Conservation (phyloP, 2,797 vertebrate species). For the Hoplostethus atlanticus region DNA sequence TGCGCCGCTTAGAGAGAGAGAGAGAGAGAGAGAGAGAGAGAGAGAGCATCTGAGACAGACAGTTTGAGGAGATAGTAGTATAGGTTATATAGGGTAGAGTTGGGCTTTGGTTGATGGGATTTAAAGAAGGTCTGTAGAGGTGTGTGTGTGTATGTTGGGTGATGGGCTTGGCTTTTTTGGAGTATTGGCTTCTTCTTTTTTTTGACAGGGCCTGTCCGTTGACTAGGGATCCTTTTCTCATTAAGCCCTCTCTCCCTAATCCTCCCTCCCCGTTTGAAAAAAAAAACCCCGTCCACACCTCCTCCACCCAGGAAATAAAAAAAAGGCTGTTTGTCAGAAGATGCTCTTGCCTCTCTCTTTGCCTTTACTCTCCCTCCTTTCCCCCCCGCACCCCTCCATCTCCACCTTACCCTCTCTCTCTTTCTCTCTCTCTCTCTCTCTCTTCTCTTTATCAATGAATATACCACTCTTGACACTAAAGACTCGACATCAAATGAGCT, state of each 20-base stretch:
- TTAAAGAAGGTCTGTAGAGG: conserved; percentile 43
- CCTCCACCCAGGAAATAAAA: conserved; percentile 62
- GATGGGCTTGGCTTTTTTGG: conserved; percentile 34
- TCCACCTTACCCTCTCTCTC: conserved; percentile 29
- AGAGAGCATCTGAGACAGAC: conserved; percentile 43
- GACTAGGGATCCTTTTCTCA: conserved; percentile 76
- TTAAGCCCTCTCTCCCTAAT: conserved; percentile 80
- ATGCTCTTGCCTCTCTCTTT: conserved; percentile 60
- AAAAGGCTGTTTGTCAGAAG: conserved; percentile 75
- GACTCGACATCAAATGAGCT: conserved; percentile 97
- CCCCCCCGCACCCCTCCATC: conserved; percentile 24
- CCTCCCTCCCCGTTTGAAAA: conserved; percentile 78
- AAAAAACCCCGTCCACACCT: conserved; percentile 69
- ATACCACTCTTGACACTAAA: conserved; percentile 91
- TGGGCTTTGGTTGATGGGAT: conserved; percentile 57
- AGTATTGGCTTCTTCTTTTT: conserved; percentile 57
- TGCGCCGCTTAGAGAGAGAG: conserved; percentile 31
- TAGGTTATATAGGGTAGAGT: conserved; percentile 41
- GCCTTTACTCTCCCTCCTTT: conserved; percentile 35
- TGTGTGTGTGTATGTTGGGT: conserved; percentile 17
- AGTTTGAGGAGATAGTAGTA: conserved; percentile 51
- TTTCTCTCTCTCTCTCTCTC: conserved; percentile 11
- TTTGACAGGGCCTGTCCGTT: conserved; percentile 74
- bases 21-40: neutral
- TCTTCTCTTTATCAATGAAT: conserved; percentile 83